Evolutionary conservation across 1,140 invertebrate genomes (phyloP).

Genomic region (Scylla paramamosain): DNA sequence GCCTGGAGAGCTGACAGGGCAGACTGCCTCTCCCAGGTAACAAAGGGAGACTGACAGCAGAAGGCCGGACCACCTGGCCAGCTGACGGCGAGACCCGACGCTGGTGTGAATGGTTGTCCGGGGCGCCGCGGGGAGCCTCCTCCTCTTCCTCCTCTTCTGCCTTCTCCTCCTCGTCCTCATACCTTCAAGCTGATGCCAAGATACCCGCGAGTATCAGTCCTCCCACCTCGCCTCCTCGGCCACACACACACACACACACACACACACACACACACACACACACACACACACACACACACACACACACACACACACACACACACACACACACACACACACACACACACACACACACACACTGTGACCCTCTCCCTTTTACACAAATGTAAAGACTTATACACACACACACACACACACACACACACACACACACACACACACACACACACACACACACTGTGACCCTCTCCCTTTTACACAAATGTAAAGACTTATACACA

Average conservation of each 20-base stretch:
- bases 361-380: too few relatives aligned
- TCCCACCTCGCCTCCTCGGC: neutral
- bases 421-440: too few relatives aligned
- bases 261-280: too few relatives aligned
- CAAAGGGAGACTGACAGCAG: constrained; percentile 72
- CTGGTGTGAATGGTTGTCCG: constrained; percentile 71
- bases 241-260: neutral
- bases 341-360: too few relatives aligned
- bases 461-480: too few relatives aligned
- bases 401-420: too few relatives aligned
- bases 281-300: too few relatives aligned
- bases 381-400: too few relatives aligned
- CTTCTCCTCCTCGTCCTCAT: neutral
- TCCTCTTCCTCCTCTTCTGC: neutral
- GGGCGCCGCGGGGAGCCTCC: constrained; percentile 26
- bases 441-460: too few relatives aligned
- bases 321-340: too few relatives aligned
- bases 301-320: too few relatives aligned
- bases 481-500: neutral
- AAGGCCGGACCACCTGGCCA: constrained; percentile 72
- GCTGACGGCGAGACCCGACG: constrained; percentile 47
- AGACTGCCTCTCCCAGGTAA: constrained; percentile 64
- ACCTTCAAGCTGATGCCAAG: constrained; percentile 53
- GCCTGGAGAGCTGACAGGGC: constrained; percentile 67
- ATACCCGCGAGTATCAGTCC: neutral